Evolutionary conservation across 2,113 vertebrate species (phyloP), one percentile per base, ranked within the genome.

Genomic region (Eurypyga helias): DNA sequence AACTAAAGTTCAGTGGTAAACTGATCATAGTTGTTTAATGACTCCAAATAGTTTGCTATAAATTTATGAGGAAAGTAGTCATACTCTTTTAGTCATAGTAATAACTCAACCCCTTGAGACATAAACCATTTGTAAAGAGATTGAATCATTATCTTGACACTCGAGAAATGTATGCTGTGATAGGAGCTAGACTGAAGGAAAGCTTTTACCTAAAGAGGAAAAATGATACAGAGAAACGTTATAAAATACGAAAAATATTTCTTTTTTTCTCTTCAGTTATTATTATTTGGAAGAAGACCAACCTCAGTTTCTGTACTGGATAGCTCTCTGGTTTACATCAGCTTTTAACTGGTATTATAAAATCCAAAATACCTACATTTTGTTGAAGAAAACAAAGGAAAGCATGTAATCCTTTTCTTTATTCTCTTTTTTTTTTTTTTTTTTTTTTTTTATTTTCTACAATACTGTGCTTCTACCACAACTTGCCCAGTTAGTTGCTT

Each of bases 41-140:
- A 72, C 70, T 91, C 31, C 21, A 93, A 87, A 93, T 45, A 67
- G 2, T 83, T 91, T 76, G 11, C 11, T 91, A n/a, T 58, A 28
- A 93, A 94, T 93, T 96, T 95, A 90, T 80, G 66, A 85, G 45
- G 15, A 79, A 85, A 90, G 31, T 19, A 88, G 33, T 87, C 54
- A 33, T 72, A 80, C 62, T 94, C n/a, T 83, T 91, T 87, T 70
- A 89, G 70, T 95, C 91, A 83, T 13, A 83, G 36, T 45, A 91
- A 83, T 96, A 96, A 82, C 11, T 89, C 83, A 87, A 43, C 23
- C 38, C 13, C 24, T 34, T 76, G 62, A 88, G 41, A 82, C 41
- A 80, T 9, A 84, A 65, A 10, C 21, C 13, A 9, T 93, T 91
- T 88, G 9, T 69, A 72, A 87, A 85, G 77, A 78, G 17, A 76